Percentiles rank a stretch among this genome's conserved stretches.
phyloP scores from a whole-genome alignment of 2,113 vertebrate species.

The Larimichthys crocea region DNA sequence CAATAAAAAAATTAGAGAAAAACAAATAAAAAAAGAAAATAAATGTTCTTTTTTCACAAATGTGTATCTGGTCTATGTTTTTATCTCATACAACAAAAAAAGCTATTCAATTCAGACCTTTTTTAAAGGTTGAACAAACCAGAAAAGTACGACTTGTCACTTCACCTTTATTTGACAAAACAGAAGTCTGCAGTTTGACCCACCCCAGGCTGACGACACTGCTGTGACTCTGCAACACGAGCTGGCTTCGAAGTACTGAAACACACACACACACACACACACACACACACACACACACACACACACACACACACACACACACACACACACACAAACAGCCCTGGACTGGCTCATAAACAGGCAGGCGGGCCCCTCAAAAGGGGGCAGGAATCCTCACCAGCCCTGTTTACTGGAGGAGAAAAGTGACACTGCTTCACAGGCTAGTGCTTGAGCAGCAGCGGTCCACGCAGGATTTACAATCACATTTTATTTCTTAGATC shows the following conservation, averaged over 20 bases:
- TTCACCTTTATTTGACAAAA: conserved; percentile 30
- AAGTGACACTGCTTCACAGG: conserved; percentile 77
- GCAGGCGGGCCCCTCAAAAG: conserved; percentile 80
- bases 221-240: conserved; percentile 70
- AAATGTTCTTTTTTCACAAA: neutral
- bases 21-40: neutral
- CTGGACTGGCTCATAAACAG: conserved; percentile 80
- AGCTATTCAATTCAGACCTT: neutral
- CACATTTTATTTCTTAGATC: conserved; percentile 15
- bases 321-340: conserved; percentile 73
- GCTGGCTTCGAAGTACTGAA: conserved; percentile 66
- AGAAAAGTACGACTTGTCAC: neutral
- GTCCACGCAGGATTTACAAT: conserved; percentile 45
- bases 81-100: neutral
- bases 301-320: conserved; percentile 54
- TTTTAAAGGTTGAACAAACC: neutral
- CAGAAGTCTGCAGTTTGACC: conserved; percentile 21
- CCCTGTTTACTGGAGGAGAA: conserved; percentile 79
- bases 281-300: conserved; percentile 32
- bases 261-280: conserved; percentile 29
- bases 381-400: conserved; percentile 79
- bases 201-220: conserved; percentile 60
- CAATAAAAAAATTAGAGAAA: neutral
- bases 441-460: conserved; percentile 48
- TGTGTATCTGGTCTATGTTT: neutral